phyloP scores from a whole-genome alignment of 2,113 vertebrate genomes.

The Eonycteris spelaea region DNA sequence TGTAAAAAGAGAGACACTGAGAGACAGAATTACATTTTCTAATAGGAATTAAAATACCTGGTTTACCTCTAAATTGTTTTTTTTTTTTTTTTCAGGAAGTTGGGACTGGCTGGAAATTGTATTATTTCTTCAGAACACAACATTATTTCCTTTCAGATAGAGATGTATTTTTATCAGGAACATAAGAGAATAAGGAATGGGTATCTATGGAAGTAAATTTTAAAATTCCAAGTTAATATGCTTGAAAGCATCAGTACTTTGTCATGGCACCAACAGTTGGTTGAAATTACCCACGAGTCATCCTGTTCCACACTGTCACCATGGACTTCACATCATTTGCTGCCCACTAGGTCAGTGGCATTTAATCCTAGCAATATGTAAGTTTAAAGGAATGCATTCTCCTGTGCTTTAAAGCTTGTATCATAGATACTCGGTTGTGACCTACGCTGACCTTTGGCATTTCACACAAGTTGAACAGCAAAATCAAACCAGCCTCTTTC shows the following conservation, averaged over 20 bases:
- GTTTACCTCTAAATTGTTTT: conserved; percentile 56
- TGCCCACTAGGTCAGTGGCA: conserved; percentile 6
- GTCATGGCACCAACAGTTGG: not conserved
- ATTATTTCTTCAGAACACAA: conserved; percentile 52
- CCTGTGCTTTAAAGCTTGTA: conserved; percentile 29
- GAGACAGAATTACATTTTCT: conserved; percentile 57
- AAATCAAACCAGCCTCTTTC: conserved; percentile 68
- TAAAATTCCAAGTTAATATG: conserved; percentile 37
- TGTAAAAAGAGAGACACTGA: conserved; percentile 55
- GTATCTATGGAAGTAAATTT: conserved; percentile 5
- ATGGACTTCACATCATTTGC: not conserved
- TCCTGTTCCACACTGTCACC: not conserved
- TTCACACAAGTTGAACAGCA: conserved; percentile 59
- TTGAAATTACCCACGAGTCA: not conserved
- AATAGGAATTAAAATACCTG: conserved; percentile 51
- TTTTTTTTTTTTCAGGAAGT: conserved; percentile 59
- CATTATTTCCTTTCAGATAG: conserved; percentile 47
- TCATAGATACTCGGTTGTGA: conserved; percentile 50
- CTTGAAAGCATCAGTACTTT: not conserved
- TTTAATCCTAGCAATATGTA: conserved; percentile 54
- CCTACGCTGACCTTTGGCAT: conserved; percentile 66
- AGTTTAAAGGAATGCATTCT: conserved; percentile 40
- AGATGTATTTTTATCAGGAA: conserved; percentile 30
- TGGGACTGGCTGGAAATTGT: conserved; percentile 48
- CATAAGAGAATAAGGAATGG: conserved; percentile 5